Percentiles rank a stretch among this genome's conserved stretches.
These are phyloP conservation scores for Listrodromus nycthemerus DNA, from an alignment of 2,888 invertebrate genomes.

Conservation along the genomic window DNA sequence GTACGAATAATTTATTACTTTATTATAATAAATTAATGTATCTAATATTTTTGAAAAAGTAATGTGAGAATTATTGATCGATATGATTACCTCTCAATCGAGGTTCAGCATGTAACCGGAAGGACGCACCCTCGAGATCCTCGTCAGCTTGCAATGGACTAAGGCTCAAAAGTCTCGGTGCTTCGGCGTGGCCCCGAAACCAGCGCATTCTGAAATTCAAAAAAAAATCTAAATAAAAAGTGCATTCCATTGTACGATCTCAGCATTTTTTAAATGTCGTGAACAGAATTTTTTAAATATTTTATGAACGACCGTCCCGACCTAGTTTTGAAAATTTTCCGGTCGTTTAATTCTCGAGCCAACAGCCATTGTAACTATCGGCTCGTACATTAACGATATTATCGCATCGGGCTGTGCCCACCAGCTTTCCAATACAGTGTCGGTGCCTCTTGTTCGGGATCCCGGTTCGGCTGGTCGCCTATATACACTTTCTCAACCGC, in stretches of 20 bases:
- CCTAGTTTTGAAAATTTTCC: conserved; percentile 25
- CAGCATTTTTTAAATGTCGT: not conserved
- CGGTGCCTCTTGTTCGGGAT: conserved; percentile 30
- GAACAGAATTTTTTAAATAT: not conserved
- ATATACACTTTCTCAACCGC: conserved; percentile 56
- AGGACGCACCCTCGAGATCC: conserved; percentile 80
- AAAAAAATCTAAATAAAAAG: conserved; percentile 16
- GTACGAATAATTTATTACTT: not conserved
- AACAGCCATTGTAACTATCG: conserved; percentile 22
- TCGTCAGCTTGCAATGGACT: conserved; percentile 86
- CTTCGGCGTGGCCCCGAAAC: conserved; percentile 88
- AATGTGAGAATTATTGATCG: not conserved
- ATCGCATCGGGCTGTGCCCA: conserved; percentile 43
- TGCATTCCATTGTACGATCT: not conserved
- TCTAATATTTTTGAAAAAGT: not conserved
- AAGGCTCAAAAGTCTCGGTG: conserved; percentile 89
- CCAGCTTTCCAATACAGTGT: conserved; percentile 50
- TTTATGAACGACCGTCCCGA: conserved; percentile 22
- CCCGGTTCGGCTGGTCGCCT: conserved; percentile 37
- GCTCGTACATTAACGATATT: conserved; percentile 35
- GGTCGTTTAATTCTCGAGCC: conserved; percentile 21
- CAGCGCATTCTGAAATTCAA: conserved; percentile 87
- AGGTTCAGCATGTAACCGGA: conserved; percentile 79
- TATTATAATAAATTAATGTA: not conserved
- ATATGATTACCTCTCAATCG: conserved; percentile 84